These are phyloP conservation scores for Pao palembangensis DNA, from an alignment of 2,113 vertebrate genomes.

Conservation along the genomic window DNA sequence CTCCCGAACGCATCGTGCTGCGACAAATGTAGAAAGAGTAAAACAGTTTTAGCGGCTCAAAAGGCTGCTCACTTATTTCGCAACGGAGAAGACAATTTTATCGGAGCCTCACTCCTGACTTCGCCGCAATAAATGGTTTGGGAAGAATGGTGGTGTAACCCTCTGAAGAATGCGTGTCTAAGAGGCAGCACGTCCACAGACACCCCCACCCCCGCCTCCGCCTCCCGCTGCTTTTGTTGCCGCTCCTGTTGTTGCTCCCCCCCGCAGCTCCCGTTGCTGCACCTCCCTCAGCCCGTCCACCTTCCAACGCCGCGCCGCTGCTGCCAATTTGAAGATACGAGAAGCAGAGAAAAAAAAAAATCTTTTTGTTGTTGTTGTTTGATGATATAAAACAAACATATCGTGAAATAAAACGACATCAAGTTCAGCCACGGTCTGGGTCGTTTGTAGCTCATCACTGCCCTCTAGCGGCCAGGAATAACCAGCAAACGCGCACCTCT, in stretches of 20 bases:
- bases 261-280: slow-evolving; percentile 19
- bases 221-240: slow-evolving; percentile 40
- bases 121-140: background rate
- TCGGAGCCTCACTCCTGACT: slow-evolving; percentile 13
- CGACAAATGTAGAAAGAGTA: no score
- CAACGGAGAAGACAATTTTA: slow-evolving; percentile 2
- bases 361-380: background rate
- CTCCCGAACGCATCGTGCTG: no score
- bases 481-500: background rate
- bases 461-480: slow-evolving; percentile 63
- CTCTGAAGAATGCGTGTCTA: slow-evolving; percentile 41
- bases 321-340: slow-evolving; percentile 7
- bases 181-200: slow-evolving; percentile 31
- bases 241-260: slow-evolving; percentile 10
- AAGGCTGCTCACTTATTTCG: slow-evolving; percentile 4
- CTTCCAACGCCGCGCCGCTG: background rate
- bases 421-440: slow-evolving; percentile 1
- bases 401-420: background rate
- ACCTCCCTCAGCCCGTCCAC: slow-evolving; percentile 3
- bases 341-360: background rate
- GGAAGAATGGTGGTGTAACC: slow-evolving; percentile 24
- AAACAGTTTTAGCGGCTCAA: no score
- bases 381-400: background rate
- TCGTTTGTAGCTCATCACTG: slow-evolving; percentile 56
- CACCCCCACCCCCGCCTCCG: slow-evolving; percentile 2